A percentile compares a stretch with the other conserved stretches of the same genome.
These are phyloP conservation scores for Dolichomitus sp. DNA, from an alignment of 2,888 invertebrate genomes.

Conservation along the genomic window DNA sequence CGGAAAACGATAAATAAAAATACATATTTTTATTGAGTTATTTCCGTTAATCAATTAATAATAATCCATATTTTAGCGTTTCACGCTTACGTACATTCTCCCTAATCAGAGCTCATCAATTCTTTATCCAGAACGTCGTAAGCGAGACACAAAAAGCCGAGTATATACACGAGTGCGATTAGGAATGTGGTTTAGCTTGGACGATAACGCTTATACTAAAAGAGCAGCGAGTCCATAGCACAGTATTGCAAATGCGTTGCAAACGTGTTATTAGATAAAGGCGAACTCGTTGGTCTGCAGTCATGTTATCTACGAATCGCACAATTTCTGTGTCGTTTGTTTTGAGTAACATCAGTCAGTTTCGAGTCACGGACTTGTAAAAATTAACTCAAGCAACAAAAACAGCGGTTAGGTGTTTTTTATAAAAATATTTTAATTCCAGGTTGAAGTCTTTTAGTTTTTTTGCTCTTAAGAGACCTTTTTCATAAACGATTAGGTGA, in stretches of 20 bases:
- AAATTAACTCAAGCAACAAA: background rate
- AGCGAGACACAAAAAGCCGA: background rate
- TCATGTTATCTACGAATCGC: slow-evolving; percentile 34
- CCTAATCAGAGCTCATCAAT: slow-evolving; percentile 65
- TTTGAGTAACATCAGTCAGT: background rate
- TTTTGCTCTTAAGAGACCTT: background rate
- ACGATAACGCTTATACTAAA: slow-evolving; percentile 62
- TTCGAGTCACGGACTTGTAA: background rate
- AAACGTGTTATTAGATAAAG: slow-evolving; percentile 67
- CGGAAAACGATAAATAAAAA: too few species aligned
- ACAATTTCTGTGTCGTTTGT: background rate
- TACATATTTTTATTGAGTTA: too few species aligned
- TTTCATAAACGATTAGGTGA: too few species aligned
- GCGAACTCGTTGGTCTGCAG: slow-evolving; percentile 41
- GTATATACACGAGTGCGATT: slow-evolving; percentile 39
- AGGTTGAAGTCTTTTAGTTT: background rate
- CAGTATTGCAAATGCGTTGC: slow-evolving; percentile 50
- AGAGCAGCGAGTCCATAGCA: background rate
- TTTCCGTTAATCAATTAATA: too few species aligned
- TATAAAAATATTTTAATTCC: background rate
- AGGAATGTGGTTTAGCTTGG: slow-evolving; percentile 56
- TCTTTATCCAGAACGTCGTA: slow-evolving; percentile 49
- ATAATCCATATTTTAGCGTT: slow-evolving; percentile 21
- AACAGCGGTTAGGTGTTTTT: background rate
- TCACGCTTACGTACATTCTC: slow-evolving; percentile 6